Evolutionary conservation across 2,888 invertebrate genomes (phyloP), one percentile per base, ranked within the genome.

Genomic region (Stenoptilia bipunctidactyla): DNA sequence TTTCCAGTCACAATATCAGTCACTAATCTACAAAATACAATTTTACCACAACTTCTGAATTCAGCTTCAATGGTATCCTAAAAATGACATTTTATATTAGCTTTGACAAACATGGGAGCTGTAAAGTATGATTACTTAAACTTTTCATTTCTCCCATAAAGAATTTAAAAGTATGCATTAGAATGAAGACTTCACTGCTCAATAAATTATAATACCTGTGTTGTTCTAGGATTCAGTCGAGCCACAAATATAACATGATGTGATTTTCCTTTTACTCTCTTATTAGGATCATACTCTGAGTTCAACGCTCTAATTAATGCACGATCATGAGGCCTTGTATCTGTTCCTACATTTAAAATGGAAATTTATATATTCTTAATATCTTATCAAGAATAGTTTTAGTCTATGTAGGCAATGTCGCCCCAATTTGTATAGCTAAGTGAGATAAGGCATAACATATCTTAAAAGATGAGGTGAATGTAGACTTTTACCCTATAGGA

Each of bases 1-100:
- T 88, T 87, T 0, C 94, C 93, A 0, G 95, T 96, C 0, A 96
- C 91, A 37, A 94, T 86, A 58, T 96, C 94, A 52, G 89, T 86
- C 2, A 96, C 86, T 40, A 96, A 54, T 40, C 87, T 70, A 59
- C 91, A 85, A 47, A 85, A 66, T 51, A 87, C 58, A 45, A 93
- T 77, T 61, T 86, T 79, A 9, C 93, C 91, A 80, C 86, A 89
- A 59, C 87, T 86, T 47, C 86, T 79, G 69, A 90, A 88, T 49
- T 86, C 77, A 15, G 76, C 61, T 43, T 67, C 61, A 15, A 89
- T 69, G 25, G 85, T 86, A 13, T 87, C 86, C 86, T 86, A 58
- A n/a, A 59, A 65, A 45, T 13, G 2, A 30, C 3, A 30, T 30
- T 30, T 30, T 8, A n/a, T n/a, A n/a, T n/a, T n/a, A n/a, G n/a